A percentile compares a stretch with the other conserved stretches of the same genome.
phyloP scores from a whole-genome alignment of 2,113 vertebrate species.

The Syngnathus floridae region DNA sequence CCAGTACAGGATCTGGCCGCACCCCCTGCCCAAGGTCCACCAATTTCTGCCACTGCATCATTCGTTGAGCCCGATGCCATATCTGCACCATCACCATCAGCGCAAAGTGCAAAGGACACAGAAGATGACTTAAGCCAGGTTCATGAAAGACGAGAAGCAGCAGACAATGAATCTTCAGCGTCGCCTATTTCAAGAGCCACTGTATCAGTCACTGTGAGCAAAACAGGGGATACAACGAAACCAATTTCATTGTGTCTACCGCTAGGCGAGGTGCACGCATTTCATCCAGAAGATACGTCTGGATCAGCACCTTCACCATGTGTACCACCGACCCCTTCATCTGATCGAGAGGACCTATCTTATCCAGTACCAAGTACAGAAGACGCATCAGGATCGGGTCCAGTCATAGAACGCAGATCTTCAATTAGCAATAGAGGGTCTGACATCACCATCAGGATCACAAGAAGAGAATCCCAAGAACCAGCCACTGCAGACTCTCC shows the following conservation, averaged over 20 bases:
- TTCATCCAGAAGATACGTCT: not conserved
- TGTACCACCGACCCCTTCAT: not conserved
- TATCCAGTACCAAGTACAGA: conserved; percentile 5
- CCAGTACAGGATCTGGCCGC: not conserved
- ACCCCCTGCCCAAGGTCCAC: not conserved
- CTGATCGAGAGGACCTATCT: not conserved
- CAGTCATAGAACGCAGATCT: not conserved
- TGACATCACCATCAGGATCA: conserved; percentile 4
- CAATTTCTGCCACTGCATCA: not conserved
- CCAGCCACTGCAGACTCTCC: not conserved
- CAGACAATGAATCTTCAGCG: not conserved
- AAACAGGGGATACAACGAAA: not conserved
- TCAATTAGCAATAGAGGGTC: conserved; percentile 1
- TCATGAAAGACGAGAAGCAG: not conserved
- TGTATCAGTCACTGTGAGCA: conserved; percentile 3
- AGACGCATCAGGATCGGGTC: not conserved
- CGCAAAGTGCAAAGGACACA: not conserved
- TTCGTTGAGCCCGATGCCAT: not conserved
- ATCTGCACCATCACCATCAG: not conserved
- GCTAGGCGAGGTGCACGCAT: not conserved
- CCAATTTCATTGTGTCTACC: not conserved
- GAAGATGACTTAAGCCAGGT: not conserved
- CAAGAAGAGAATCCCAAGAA: conserved; percentile 3
- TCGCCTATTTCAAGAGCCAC: not conserved
- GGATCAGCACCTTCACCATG: not conserved